A percentile compares a stretch with the other conserved stretches of the same genome.
Evolutionary conservation across 2,888 invertebrate genomes (phyloP).

Genomic region (Zygothrica quintamaculata): DNA sequence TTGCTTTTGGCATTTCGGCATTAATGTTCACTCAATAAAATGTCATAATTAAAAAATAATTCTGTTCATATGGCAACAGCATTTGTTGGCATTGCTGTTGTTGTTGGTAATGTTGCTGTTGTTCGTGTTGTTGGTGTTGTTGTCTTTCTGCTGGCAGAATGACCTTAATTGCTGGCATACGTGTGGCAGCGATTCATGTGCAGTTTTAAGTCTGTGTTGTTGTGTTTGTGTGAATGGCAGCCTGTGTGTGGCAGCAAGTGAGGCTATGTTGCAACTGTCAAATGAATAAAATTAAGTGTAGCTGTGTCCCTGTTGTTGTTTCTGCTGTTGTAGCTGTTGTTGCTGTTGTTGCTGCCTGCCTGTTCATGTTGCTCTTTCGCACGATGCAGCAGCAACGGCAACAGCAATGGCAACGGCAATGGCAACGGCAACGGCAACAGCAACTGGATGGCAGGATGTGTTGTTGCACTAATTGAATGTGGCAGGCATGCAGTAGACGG

Average conservation of each 20-base stretch:
- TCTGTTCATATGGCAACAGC: conserved; percentile 43
- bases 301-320: conserved; percentile 60
- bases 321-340: conserved; percentile 42
- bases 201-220: conserved; percentile 20
- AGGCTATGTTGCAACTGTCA: conserved; percentile 73
- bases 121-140: too few species aligned
- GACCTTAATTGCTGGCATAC: conserved; percentile 78
- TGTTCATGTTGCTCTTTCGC: conserved; percentile 35
- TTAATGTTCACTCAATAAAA: conserved; percentile 78
- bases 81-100: conserved; percentile 23
- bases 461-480: conserved; percentile 82
- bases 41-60: conserved; percentile 78
- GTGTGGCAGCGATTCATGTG: conserved; percentile 75
- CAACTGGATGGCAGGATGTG: conserved; percentile 79
- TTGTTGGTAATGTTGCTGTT: too few species aligned
- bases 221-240: conserved; percentile 38
- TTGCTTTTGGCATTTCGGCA: conserved; percentile 54
- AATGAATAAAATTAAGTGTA: conserved; percentile 82
- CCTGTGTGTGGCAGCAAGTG: conserved; percentile 58
- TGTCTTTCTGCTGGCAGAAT: conserved; percentile 60
- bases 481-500: conserved; percentile 66
- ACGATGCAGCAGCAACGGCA: conserved; percentile 27
- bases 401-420: conserved; percentile 35
- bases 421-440: too few species aligned
- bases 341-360: conserved; percentile 46